These are phyloP conservation scores for Falcunculus frontatus DNA, from an alignment of 2,113 vertebrate genomes.

Conservation along the genomic window DNA sequence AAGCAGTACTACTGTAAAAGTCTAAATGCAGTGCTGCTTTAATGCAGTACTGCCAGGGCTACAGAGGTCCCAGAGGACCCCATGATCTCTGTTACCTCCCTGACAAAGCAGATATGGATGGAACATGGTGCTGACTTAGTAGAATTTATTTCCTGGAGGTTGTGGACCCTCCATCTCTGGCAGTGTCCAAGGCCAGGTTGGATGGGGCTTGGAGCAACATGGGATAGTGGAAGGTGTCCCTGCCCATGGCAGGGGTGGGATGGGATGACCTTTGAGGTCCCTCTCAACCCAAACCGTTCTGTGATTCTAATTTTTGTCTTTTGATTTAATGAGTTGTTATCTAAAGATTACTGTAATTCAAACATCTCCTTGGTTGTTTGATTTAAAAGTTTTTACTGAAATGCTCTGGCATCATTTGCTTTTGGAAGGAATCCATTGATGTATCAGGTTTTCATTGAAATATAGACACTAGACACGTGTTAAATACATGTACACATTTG, in stretches of 20 bases:
- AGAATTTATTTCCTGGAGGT: not conserved
- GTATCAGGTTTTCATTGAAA: not conserved
- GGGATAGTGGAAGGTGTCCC: not conserved
- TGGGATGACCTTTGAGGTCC: not conserved
- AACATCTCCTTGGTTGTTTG: not conserved
- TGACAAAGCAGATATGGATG: not conserved
- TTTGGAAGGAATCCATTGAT: not conserved
- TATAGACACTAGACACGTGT: not conserved
- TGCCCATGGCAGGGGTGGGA: not conserved
- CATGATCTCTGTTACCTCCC: not conserved
- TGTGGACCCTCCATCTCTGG: not conserved
- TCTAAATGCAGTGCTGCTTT: not conserved
- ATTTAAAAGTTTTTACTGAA: not conserved
- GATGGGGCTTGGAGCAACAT: fast-evolving
- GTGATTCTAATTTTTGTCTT: not conserved
- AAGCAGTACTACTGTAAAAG: not conserved
- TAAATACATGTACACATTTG: not conserved
- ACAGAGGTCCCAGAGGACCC: not conserved
- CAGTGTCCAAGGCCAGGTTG: not conserved
- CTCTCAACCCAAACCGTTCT: not conserved
- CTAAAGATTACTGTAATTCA: not conserved
- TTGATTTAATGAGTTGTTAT: not conserved
- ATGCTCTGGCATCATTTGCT: not conserved
- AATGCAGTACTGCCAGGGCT: not conserved
- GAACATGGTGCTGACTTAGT: not conserved